Conservation (phyloP, 1,140 invertebrate species). For the Musca vetustissima region DNA sequence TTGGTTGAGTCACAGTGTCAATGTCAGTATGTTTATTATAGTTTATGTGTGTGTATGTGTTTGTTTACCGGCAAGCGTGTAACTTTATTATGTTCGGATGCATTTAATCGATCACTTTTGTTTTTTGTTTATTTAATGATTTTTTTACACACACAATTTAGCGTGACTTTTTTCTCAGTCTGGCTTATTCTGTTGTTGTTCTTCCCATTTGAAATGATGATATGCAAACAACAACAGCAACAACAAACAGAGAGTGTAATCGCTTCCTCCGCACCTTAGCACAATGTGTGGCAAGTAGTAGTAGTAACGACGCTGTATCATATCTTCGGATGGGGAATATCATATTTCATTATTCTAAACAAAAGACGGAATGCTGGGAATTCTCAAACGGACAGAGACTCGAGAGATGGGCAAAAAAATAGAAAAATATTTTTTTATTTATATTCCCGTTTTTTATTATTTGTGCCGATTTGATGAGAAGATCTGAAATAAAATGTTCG, state of each 20-base stretch:
- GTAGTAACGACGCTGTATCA: too few species aligned
- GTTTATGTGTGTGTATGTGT: too few species aligned
- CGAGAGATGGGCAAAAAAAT: too few species aligned
- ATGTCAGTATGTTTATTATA: too few species aligned
- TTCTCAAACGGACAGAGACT: not conserved
- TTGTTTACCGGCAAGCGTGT: too few species aligned
- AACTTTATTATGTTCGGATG: not conserved
- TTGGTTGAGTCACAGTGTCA: too few species aligned
- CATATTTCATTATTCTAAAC: conserved; percentile 4
- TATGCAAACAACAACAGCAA: not conserved
- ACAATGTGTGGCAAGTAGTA: too few species aligned
- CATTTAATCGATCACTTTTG: conserved; percentile 24
- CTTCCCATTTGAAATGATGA: not conserved
- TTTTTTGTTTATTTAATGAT: conserved; percentile 15
- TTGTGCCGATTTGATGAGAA: too few species aligned
- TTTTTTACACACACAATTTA: conserved; percentile 16
- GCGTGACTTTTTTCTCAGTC: not conserved
- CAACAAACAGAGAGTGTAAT: too few species aligned
- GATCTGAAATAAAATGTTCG: too few species aligned
- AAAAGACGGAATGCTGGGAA: conserved; percentile 19
- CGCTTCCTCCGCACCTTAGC: too few species aligned
- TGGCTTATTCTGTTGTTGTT: not conserved
- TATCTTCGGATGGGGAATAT: not conserved
- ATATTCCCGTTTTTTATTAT: too few species aligned
- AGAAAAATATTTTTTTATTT: not conserved